These are phyloP conservation scores for Nothocercus nigrocapillus DNA, from an alignment of 2,113 vertebrate species.

Conservation along the genomic window DNA sequence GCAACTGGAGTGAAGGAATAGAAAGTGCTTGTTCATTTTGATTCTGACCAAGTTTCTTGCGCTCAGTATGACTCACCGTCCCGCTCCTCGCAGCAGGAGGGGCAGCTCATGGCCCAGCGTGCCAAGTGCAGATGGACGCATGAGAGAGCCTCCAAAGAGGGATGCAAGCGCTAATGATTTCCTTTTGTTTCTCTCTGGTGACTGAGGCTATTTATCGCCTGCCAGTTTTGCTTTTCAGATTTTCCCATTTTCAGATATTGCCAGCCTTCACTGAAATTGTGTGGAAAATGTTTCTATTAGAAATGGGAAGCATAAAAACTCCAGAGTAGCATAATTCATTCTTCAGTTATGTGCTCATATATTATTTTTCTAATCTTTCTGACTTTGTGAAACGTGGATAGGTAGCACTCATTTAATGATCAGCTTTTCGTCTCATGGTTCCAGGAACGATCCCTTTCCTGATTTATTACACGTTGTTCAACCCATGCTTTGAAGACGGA, in stretches of 20 bases:
- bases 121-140: background rate
- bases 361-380: background rate
- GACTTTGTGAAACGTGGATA: background rate
- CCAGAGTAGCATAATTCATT: background rate
- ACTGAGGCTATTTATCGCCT: background rate
- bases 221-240: background rate
- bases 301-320: background rate
- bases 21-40: background rate
- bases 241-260: background rate
- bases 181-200: background rate
- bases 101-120: background rate
- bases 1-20: background rate
- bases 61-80: background rate
- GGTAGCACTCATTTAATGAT: background rate
- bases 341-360: background rate
- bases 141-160: background rate
- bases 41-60: background rate
- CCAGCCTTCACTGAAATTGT: background rate
- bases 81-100: background rate
- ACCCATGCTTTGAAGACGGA: background rate
- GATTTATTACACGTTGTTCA: background rate
- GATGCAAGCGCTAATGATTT: background rate
- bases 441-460: background rate
- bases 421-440: background rate
- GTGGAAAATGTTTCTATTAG: constrained; percentile 24